phyloP scores from a whole-genome alignment of 2,113 vertebrate genomes.

The Hypomesus transpacificus region DNA sequence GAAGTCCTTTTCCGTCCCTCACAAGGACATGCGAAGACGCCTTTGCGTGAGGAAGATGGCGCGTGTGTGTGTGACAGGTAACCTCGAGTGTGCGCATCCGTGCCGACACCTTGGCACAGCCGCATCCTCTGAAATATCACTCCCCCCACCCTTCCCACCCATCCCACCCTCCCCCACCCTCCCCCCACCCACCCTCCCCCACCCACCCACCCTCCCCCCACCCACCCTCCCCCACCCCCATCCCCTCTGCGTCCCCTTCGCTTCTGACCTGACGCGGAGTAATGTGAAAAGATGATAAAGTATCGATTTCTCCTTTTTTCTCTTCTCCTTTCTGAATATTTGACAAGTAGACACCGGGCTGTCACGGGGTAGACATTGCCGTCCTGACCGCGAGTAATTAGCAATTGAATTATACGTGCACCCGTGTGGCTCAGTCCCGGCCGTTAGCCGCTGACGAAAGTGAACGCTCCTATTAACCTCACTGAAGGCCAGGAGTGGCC shows the following conservation, averaged over 20 bases:
- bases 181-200: too few relatives aligned
- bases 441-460: conserved; percentile 16
- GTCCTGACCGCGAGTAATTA: conserved; percentile 45
- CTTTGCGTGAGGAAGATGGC: neutral
- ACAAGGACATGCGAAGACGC: conserved; percentile 2
- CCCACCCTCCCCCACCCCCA: neutral
- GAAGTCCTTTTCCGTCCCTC: neutral
- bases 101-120: neutral
- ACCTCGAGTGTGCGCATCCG: neutral
- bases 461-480: conserved; percentile 40
- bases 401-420: conserved; percentile 43
- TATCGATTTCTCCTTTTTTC: conserved; percentile 26
- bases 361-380: conserved; percentile 41
- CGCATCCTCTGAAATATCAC: neutral
- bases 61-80: neutral
- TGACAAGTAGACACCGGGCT: conserved; percentile 43
- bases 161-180: neutral
- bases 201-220: neutral
- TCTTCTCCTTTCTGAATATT: conserved; percentile 31
- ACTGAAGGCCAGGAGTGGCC: conserved; percentile 6
- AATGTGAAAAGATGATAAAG: conserved; percentile 49
- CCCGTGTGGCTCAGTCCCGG: neutral
- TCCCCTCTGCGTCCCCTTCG: neutral
- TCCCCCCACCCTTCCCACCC: neutral
- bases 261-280: conserved; percentile 23